phyloP scores from a whole-genome alignment of 1,140 invertebrate species.

The Achatina immaculata region DNA sequence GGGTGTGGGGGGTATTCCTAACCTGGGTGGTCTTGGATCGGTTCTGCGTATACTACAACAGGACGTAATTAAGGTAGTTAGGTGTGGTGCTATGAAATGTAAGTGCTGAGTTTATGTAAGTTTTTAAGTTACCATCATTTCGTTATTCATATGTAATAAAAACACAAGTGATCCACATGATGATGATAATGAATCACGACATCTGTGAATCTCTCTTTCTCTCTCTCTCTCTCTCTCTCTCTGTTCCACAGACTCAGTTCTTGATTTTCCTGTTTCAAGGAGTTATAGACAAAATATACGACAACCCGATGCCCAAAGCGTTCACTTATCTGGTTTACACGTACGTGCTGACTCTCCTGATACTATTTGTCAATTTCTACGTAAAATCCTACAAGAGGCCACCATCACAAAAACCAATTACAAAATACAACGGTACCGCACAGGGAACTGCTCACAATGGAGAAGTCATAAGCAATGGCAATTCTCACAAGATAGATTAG shows the following conservation, averaged over 20 bases:
- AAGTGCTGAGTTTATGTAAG: too few relatives aligned
- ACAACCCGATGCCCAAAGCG: constrained; percentile 83
- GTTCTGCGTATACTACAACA: too few relatives aligned
- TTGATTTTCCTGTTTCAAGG: constrained; percentile 85
- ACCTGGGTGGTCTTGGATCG: too few relatives aligned
- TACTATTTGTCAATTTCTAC: constrained; percentile 92
- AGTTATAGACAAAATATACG: constrained; percentile 82
- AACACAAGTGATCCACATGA: not conserved
- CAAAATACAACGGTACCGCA: not conserved
- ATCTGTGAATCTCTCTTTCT: too few relatives aligned
- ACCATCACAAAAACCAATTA: not conserved
- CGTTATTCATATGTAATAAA: not conserved
- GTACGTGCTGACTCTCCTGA: constrained; percentile 91
- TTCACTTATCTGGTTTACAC: constrained; percentile 71
- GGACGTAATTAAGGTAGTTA: too few relatives aligned
- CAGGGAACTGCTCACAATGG: not conserved
- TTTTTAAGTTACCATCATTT: not conserved
- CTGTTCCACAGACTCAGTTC: constrained; percentile 81
- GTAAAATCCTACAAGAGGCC: constrained; percentile 49
- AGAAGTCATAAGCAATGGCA: too few relatives aligned
- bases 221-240: too few relatives aligned
- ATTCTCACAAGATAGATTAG: too few relatives aligned
- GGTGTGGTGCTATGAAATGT: too few relatives aligned
- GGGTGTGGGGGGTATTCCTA: too few relatives aligned
- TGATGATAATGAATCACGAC: too few relatives aligned